These are phyloP conservation scores for Hypocryptadius cinnamomeus DNA, from an alignment of 2,113 vertebrate genomes.

Conservation along the genomic window DNA sequence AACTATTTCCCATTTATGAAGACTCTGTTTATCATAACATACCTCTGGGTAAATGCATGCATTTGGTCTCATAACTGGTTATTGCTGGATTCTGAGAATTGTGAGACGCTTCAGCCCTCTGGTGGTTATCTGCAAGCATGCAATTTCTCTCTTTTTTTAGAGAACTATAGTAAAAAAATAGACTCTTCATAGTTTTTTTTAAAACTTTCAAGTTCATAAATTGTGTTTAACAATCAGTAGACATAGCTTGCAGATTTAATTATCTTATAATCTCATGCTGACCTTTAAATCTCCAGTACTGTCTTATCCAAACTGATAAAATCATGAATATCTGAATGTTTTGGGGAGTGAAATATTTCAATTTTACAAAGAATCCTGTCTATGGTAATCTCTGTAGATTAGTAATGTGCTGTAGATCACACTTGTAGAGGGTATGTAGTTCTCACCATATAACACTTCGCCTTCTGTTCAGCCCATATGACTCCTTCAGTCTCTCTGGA, in stretches of 20 bases:
- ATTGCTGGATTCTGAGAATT: background rate
- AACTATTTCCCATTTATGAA: background rate
- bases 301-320: background rate
- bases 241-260: background rate
- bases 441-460: background rate
- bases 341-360: background rate
- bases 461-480: background rate
- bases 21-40: background rate
- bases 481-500: background rate
- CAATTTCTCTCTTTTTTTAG: background rate
- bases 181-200: background rate
- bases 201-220: background rate
- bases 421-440: background rate
- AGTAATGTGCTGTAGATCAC: background rate
- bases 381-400: background rate
- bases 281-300: background rate
- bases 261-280: background rate
- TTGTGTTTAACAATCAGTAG: background rate
- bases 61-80: background rate
- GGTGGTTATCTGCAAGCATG: background rate
- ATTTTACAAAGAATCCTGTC: background rate
- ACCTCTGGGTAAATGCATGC: background rate
- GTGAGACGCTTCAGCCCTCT: conserved; percentile 8
- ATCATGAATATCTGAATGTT: background rate
- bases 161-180: background rate